phyloP scores from a whole-genome alignment of 2,797 vertebrate genomes.

The Heteromormyrus szaboi region DNA sequence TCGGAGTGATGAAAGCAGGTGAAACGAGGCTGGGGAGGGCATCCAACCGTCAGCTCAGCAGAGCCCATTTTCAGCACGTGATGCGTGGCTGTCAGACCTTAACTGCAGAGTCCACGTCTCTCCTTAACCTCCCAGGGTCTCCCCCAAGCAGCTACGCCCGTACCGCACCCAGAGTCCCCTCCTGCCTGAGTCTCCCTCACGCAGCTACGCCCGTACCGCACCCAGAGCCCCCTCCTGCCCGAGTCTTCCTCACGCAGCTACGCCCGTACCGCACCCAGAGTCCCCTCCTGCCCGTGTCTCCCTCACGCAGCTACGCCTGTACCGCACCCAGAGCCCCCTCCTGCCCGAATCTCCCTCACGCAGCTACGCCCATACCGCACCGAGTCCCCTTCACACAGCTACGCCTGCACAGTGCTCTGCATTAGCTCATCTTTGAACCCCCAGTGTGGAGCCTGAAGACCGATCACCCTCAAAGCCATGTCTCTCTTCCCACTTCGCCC shows the following conservation, averaged over 20 bases:
- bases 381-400: neutral
- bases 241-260: neutral
- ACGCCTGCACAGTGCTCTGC: neutral
- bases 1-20: slow-evolving; percentile 26
- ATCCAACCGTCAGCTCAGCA: neutral
- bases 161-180: neutral
- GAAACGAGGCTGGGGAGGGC: slow-evolving; percentile 7
- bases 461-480: neutral
- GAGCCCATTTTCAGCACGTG: neutral
- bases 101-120: neutral
- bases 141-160: neutral
- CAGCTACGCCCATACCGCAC: neutral
- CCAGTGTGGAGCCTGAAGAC: neutral
- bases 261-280: neutral
- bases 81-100: neutral
- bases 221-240: neutral
- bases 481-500: neutral
- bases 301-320: neutral
- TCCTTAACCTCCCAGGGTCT: neutral
- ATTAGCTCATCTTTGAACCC: neutral
- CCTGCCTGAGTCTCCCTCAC: neutral
- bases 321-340: neutral
- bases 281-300: neutral
- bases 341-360: neutral
- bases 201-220: neutral